Evolutionary conservation across 2,113 vertebrate species (phyloP).

Genomic region (Cygnus atratus): DNA sequence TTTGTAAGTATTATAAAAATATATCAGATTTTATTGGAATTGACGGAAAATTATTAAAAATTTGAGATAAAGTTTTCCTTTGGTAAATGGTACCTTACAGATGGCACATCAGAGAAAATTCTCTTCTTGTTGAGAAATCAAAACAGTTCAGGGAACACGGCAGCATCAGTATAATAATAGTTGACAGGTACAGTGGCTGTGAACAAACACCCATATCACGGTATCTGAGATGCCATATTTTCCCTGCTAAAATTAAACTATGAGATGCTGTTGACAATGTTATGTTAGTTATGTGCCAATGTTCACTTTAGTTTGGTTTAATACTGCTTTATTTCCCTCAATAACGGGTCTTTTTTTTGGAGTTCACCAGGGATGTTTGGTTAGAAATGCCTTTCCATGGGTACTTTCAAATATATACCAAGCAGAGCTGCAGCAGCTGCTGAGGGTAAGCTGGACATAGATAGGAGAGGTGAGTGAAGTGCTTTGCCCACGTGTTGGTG

Average conservation of each 20-base stretch:
- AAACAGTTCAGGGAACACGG: slow-evolving; percentile 66
- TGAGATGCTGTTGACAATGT: slow-evolving; percentile 45
- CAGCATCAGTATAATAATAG: slow-evolving; percentile 59
- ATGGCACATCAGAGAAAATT: slow-evolving; percentile 68
- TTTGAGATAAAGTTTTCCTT: slow-evolving; percentile 35
- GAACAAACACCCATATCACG: slow-evolving; percentile 63
- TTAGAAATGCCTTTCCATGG: neutral
- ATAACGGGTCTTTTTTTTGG: neutral
- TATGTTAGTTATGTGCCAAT: slow-evolving; percentile 22
- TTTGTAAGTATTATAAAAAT: slow-evolving; percentile 56
- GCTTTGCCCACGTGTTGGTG: neutral
- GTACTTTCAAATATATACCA: neutral
- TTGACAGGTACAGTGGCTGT: slow-evolving; percentile 68
- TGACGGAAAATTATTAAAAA: slow-evolving; percentile 67
- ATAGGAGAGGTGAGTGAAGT: neutral
- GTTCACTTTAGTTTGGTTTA: neutral
- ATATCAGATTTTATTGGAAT: slow-evolving; percentile 59
- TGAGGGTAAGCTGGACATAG: neutral
- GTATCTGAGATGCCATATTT: slow-evolving; percentile 67
- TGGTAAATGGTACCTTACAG: slow-evolving; percentile 35
- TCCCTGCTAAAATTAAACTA: slow-evolving; percentile 65
- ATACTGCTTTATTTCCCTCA: neutral
- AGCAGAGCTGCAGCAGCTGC: neutral
- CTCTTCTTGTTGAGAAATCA: slow-evolving; percentile 60
- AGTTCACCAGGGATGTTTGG: neutral